These are phyloP conservation scores for Egretta garzetta DNA, from an alignment of 2,113 vertebrate genomes.

Conservation along the genomic window DNA sequence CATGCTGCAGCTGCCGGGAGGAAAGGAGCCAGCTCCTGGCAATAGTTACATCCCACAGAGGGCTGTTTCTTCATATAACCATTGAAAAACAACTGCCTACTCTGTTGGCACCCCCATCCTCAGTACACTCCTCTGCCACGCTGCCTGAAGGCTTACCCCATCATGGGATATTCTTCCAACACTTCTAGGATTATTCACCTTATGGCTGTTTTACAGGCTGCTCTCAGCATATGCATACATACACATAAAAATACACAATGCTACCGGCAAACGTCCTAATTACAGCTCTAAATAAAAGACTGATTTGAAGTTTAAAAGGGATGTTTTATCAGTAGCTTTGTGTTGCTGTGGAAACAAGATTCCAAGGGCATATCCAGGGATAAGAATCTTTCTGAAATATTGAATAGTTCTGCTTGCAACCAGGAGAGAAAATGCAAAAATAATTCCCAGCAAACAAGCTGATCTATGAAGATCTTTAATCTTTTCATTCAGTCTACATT, in stretches of 20 bases:
- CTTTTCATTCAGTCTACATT: not conserved
- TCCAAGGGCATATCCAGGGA: constrained; percentile 30
- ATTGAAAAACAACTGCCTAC: not conserved
- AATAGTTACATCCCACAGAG: not conserved
- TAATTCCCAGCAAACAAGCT: not conserved
- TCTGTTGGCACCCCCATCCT: not conserved
- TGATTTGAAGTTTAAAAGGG: constrained; percentile 1
- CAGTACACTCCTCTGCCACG: not conserved
- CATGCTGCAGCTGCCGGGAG: constrained; percentile 23
- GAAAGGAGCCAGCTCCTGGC: constrained; percentile 35
- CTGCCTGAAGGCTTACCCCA: not conserved
- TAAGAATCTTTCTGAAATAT: not conserved
- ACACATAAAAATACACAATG: not conserved
- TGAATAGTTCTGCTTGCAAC: constrained; percentile 2
- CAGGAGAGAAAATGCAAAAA: not conserved
- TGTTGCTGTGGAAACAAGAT: constrained; percentile 57
- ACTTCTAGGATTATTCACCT: not conserved
- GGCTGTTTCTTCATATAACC: not conserved
- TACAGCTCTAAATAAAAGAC: not conserved
- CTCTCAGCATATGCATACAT: not conserved
- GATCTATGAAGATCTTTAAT: not conserved
- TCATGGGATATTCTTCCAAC: not conserved
- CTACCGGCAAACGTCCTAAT: not conserved
- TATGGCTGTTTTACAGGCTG: not conserved
- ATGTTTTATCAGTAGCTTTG: constrained; percentile 13